Base-by-base conservation (phyloP, 2,888 invertebrate species). In the Drosophila lutescens region DNA sequence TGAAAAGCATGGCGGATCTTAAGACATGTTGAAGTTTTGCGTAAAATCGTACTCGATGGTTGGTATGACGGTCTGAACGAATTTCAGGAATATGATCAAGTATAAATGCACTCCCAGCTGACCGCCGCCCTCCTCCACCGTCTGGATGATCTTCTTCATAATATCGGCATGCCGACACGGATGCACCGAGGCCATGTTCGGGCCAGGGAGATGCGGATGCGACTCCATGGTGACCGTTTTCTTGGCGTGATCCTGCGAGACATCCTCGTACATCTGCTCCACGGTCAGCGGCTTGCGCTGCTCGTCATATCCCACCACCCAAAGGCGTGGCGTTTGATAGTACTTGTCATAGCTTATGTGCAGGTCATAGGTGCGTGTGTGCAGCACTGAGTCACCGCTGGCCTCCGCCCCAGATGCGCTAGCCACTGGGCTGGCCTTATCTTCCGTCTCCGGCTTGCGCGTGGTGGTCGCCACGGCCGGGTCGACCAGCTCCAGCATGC, bases 1-100 rank as follows among this genome's bases (percentile, higher is more conserved):
- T 20, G 32, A 50, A 40, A 36, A 51, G 32, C 59, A 53, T 44
- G 12, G 41, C 20, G 41, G 9, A 15, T 20, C 32, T 58, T 86
- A 88, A 51, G 91, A 93, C 92, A 95, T 95, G 66, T 94, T 94
- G 90, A 99, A 98, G 92, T 98, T 98, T 93, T 98, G 97, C 53
- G 99, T 99, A 93, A 97, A 99, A 93, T 99, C 99, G 92, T 99
- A 99, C 93, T 99, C 99, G 89, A 99, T 98, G 51, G 99, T 99
- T 49, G 99, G 99, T 92, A 99, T 99, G 89, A 99, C 98, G 23
- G 99, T 98, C 93, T 99, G 99, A 89, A 99, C 98, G 93, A 99
- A 99, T 94, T 99, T 99, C 58, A 99, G 94, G 93, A 99, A 99
- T 90, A 99, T 98, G 89, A 99, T 98, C 78, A 99, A 95, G 93